Conservation (phyloP, 2,888 invertebrate species). For the Drosophila paracracens region DNA sequence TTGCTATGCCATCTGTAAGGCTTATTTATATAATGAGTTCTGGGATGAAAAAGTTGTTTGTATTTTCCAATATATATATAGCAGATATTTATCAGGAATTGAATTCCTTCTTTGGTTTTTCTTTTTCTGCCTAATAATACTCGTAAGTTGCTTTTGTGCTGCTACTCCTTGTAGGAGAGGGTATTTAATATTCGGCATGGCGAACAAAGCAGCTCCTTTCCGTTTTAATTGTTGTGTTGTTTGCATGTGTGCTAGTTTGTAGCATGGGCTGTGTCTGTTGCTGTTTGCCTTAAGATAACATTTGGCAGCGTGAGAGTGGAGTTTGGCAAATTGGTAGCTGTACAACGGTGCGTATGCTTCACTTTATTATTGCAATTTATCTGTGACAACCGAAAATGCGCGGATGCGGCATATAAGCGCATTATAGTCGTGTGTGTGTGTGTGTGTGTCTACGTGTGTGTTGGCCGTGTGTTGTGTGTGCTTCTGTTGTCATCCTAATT, state of each 20-base stretch:
- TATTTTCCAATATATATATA: background rate
- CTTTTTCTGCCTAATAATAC: background rate
- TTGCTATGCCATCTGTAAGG: background rate
- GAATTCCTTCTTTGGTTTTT: background rate
- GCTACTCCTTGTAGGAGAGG: background rate
- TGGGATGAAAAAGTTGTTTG: background rate
- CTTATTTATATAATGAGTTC: background rate
- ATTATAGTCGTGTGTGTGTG: conserved; percentile 34
- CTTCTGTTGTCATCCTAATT: conserved; percentile 41
- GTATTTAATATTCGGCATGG: background rate
- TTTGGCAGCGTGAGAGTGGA: conserved; percentile 14
- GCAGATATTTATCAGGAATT: background rate
- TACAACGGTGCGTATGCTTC: conserved; percentile 72
- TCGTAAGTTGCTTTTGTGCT: background rate
- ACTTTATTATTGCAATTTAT: conserved; percentile 76
- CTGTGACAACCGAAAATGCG: conserved; percentile 46
- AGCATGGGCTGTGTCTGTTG: conserved; percentile 61
- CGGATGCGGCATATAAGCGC: conserved; percentile 61
- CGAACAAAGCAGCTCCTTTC: background rate
- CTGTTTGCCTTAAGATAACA: conserved; percentile 78
- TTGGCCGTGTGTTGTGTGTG: conserved; percentile 16
- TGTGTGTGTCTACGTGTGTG: conserved; percentile 4
- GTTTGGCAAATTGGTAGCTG: conserved; percentile 6
- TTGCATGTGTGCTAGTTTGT: conserved; percentile 61
- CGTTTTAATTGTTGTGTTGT: conserved; percentile 29